phyloP scores from a whole-genome alignment of 2,888 invertebrate species.

The Trachelus tabidus region DNA sequence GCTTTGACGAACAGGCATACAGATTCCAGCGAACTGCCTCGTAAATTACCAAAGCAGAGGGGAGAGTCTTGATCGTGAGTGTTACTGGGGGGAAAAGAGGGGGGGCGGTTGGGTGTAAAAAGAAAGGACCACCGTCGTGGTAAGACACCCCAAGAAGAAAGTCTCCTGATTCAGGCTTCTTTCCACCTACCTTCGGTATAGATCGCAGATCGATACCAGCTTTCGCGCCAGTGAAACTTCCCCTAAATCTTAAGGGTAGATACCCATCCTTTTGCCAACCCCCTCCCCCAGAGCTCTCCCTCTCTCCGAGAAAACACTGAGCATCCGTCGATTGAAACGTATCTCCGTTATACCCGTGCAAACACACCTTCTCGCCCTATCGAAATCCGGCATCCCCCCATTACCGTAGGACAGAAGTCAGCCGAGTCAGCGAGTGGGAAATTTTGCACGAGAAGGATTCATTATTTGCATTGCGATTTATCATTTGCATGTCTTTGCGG shows the following conservation, averaged over 20 bases:
- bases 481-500: constrained; percentile 40
- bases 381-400: neutral
- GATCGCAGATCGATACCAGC: neutral
- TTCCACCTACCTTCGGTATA: neutral
- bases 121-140: neutral
- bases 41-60: neutral
- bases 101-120: neutral
- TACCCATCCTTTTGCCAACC: neutral
- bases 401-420: neutral
- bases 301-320: neutral
- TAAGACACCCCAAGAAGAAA: neutral
- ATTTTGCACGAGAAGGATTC: constrained; percentile 30
- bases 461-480: constrained; percentile 50
- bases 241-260: neutral
- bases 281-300: neutral
- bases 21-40: neutral
- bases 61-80: neutral
- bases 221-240: neutral
- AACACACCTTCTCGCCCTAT: neutral
- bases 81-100: too few relatives aligned
- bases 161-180: neutral
- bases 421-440: neutral
- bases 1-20: neutral
- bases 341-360: neutral
- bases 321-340: neutral